A percentile compares a stretch with the other conserved stretches of the same genome.
These are phyloP conservation scores for Hemitrygon akajei DNA, from an alignment of 2,797 vertebrate species.

Conservation along the genomic window DNA sequence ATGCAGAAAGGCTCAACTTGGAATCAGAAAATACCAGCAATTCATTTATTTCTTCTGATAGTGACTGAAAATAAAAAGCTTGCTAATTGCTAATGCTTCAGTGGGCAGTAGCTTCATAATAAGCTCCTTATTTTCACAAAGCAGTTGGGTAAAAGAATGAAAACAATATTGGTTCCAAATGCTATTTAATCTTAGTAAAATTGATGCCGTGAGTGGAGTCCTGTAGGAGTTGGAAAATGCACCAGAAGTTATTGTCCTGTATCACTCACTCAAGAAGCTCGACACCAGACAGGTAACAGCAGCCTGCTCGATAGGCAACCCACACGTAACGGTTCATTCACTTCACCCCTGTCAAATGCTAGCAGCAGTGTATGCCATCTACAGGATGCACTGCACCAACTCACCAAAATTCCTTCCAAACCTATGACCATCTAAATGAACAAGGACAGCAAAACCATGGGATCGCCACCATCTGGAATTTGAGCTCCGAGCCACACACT, in stretches of 20 bases:
- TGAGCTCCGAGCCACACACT: too few species aligned
- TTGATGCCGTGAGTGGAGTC: neutral
- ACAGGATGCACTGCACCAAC: too few species aligned
- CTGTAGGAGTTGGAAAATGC: neutral
- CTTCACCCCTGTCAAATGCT: too few species aligned
- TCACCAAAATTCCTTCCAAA: too few species aligned
- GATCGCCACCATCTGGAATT: too few species aligned
- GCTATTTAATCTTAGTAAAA: neutral
- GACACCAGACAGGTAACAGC: too few species aligned
- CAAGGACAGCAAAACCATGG: too few species aligned
- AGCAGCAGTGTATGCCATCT: too few species aligned
- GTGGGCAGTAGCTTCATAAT: neutral
- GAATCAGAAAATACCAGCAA: neutral
- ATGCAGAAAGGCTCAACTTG: neutral
- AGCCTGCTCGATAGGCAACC: too few species aligned
- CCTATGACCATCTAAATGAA: too few species aligned
- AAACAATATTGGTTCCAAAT: neutral
- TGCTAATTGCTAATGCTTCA: neutral
- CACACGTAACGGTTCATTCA: too few species aligned
- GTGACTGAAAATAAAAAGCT: neutral
- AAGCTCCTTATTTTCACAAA: neutral
- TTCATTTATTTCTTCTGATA: neutral
- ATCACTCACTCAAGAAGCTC: neutral
- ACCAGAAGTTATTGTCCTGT: neutral
- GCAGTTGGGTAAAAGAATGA: neutral